Evolutionary conservation across 2,888 invertebrate genomes (phyloP).

Genomic region (Sarcophaga rosellei): DNA sequence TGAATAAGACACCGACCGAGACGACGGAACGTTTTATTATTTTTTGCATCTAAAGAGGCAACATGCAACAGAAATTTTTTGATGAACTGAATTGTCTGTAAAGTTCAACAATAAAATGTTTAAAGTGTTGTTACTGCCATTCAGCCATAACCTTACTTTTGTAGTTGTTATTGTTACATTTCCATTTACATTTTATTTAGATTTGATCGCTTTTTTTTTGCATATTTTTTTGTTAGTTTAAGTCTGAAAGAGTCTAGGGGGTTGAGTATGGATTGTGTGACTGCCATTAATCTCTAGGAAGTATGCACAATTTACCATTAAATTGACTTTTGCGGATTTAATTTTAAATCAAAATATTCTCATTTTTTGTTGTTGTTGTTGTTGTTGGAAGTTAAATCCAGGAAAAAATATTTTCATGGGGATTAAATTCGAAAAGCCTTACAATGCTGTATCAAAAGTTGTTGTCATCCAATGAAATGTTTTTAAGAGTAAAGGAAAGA

Average conservation of each 20-base stretch:
- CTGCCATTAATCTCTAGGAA: slow-evolving; percentile 41
- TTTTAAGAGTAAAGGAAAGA: no score
- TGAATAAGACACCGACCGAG: neutral
- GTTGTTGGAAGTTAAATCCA: neutral
- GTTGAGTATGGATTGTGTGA: neutral
- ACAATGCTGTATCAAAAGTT: no score
- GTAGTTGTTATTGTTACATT: neutral
- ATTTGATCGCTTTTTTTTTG: no score
- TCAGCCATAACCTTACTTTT: slow-evolving; percentile 35
- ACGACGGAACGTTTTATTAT: no score
- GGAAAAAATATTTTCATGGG: neutral
- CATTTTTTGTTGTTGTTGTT: no score
- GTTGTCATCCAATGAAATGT: no score
- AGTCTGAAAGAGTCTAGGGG: no score
- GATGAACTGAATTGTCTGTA: slow-evolving; percentile 61
- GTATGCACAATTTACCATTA: slow-evolving; percentile 57
- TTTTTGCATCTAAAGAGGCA: neutral
- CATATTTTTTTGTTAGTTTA: no score
- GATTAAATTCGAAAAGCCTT: no score
- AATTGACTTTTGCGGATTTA: slow-evolving; percentile 54
- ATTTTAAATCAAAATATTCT: slow-evolving; percentile 15
- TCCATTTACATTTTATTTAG: neutral
- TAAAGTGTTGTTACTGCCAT: slow-evolving; percentile 31
- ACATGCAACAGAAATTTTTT: slow-evolving; percentile 29
- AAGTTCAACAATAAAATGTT: slow-evolving; percentile 60